These are phyloP conservation scores for Brachionus asplanchnoidis DNA, from an alignment of 1,140 invertebrate species.

Conservation along the genomic window DNA sequence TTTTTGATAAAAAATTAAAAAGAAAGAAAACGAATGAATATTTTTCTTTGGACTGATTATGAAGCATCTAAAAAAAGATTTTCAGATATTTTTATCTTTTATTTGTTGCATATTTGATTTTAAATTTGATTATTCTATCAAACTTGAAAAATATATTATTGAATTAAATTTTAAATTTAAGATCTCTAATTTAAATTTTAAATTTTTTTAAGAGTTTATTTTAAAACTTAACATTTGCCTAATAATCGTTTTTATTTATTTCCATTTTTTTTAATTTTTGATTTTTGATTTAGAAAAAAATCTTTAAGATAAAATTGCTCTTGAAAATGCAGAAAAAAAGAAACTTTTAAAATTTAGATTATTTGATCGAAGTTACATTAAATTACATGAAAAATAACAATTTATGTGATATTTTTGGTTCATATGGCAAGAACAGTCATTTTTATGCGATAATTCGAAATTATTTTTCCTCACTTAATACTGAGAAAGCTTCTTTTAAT, in stretches of 20 bases:
- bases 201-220: neutral
- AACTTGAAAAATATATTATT: too few relatives aligned
- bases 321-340: neutral
- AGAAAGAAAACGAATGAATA: too few relatives aligned
- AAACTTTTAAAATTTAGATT: neutral
- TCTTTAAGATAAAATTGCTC: neutral
- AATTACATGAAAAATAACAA: neutral
- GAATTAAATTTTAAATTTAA: too few relatives aligned
- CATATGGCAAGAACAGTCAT: neutral
- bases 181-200: too few relatives aligned
- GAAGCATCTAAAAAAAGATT: too few relatives aligned
- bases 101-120: too few relatives aligned
- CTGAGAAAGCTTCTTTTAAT: neutral
- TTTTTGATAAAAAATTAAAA: too few relatives aligned
- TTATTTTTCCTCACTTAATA: neutral
- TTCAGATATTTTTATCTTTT: too few relatives aligned
- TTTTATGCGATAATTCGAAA: neutral
- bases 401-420: too few relatives aligned
- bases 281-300: neutral
- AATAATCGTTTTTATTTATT: neutral
- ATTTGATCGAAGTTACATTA: neutral
- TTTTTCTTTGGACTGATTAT: too few relatives aligned
- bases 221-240: neutral
- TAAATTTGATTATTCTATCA: too few relatives aligned
- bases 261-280: neutral